Evolutionary conservation across 1,140 invertebrate species (phyloP), one percentile per base, ranked within the genome.

Genomic region (Ylistrum balloti): DNA sequence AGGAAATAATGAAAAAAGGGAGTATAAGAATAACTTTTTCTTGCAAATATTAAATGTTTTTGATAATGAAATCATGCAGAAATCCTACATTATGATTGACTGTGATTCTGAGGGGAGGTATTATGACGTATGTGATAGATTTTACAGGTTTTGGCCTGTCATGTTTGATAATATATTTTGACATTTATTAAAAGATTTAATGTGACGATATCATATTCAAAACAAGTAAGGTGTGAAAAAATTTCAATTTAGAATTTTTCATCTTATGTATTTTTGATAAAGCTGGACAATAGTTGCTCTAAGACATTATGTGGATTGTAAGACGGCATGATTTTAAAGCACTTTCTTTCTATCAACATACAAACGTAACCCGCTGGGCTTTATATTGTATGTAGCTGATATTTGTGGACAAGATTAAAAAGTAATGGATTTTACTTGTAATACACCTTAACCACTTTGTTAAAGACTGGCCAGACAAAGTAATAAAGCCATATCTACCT

Each of bases 361-460:
- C 56, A 74, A 74, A 74, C 22, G 56, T 74, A 74, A 74, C 56
- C 56, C 56, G n/a, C 56, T 74, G 56, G 56, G 56, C n/a, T 74
- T 74, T n/a, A 74, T 74, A 74, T 28, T 74, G 56, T 28, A 3
- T 74, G 56, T 28, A 3, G 22, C 13, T 22, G 56, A 11, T 74
- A 74, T 74, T 74, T 74, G 28, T 74, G 56, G 56, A 74, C 13
- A 74, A 74, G 56, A 74, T 74, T 74, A 74, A 5, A 74, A 74
- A n/a, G 56, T 74, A 74, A 74, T 74, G 56, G 56, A 28, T 74
- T 74, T 74, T n/a, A 74, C 56, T 74, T 74, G 56, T 74, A 74
- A n/a, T 74, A 28, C 22, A n/a, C 56, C 56, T 74, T 74, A 5
- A 74, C 9, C 56, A 74, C 56, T 74, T 74, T 74, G 56, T 74